Evolutionary conservation across 2,888 invertebrate genomes (phyloP).

Genomic region (Spodoptera exigua): DNA sequence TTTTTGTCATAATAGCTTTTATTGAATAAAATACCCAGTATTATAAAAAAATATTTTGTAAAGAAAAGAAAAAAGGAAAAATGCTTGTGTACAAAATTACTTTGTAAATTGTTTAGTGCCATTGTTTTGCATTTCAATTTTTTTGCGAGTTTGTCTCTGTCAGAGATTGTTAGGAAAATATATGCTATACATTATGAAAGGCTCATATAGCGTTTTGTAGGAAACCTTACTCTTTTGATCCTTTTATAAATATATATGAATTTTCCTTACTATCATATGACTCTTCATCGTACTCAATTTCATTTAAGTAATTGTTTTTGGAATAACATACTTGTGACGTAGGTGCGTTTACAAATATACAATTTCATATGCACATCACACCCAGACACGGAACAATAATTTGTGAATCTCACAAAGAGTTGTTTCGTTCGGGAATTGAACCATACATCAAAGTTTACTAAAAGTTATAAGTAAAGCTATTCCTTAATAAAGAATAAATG

Average conservation of each 20-base stretch:
- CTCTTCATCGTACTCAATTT: no score
- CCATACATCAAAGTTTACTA: no score
- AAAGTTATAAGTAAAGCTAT: no score
- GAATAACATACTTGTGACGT: no score
- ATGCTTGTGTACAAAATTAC: conserved; percentile 16
- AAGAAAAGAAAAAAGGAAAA: conserved; percentile 15
- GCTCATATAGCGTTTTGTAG: conserved; percentile 20
- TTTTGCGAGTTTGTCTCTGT: conserved; percentile 5
- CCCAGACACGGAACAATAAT: no score
- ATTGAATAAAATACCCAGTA: neutral
- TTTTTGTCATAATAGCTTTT: conserved; percentile 11
- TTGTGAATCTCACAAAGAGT: no score
- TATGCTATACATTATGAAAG: conserved; percentile 7
- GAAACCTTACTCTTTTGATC: conserved; percentile 21
- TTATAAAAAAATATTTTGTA: conserved; percentile 7
- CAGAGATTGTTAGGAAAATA: conserved; percentile 15
- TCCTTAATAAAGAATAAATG: no score
- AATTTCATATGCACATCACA: no score
- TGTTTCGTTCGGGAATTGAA: no score
- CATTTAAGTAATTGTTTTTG: no score
- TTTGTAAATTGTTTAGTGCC: conserved; percentile 45
- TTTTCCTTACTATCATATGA: no score
- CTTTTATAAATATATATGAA: neutral
- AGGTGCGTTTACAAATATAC: no score
- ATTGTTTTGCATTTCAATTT: conserved; percentile 35